Conservation (phyloP, 2,113 vertebrate genomes). For the Hemibagrus wyckioides region DNA sequence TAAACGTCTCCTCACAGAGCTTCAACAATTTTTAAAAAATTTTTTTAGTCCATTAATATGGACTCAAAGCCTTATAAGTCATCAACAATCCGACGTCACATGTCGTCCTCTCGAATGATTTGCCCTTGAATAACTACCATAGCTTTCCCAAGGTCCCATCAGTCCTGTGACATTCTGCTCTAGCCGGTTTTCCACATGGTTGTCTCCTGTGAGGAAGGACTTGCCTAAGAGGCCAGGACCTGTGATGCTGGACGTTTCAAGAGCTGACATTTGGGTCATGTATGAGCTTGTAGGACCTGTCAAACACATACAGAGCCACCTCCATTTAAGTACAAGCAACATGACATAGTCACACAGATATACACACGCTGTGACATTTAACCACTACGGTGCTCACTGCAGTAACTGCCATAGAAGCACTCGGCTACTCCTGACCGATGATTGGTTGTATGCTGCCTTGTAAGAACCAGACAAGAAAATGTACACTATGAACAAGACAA, state of each 20-base stretch:
- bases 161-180: not conserved
- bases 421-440: not conserved
- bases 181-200: not conserved
- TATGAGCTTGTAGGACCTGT: constrained; percentile 23
- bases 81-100: not conserved
- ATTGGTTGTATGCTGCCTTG: not conserved
- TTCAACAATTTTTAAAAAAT: not conserved
- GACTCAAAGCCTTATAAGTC: not conserved
- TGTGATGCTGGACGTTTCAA: not conserved
- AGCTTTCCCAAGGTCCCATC: too few relatives aligned
- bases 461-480: not conserved
- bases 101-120: not conserved
- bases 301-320: not conserved
- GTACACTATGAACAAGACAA: not conserved
- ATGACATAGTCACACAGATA: not conserved
- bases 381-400: not conserved
- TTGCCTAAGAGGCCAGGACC: constrained; percentile 3
- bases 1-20: too few relatives aligned
- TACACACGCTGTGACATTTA: not conserved
- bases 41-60: not conserved
- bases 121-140: not conserved
- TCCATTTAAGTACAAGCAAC: constrained; percentile 20
- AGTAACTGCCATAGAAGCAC: not conserved
- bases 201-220: not conserved
- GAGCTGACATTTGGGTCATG: constrained; percentile 9